Evolutionary conservation across 35 echinoderm and acorn worm species (phyloP), one percentile per base, ranked within the genome.

Genomic region (Lytechinus variegatus): DNA sequence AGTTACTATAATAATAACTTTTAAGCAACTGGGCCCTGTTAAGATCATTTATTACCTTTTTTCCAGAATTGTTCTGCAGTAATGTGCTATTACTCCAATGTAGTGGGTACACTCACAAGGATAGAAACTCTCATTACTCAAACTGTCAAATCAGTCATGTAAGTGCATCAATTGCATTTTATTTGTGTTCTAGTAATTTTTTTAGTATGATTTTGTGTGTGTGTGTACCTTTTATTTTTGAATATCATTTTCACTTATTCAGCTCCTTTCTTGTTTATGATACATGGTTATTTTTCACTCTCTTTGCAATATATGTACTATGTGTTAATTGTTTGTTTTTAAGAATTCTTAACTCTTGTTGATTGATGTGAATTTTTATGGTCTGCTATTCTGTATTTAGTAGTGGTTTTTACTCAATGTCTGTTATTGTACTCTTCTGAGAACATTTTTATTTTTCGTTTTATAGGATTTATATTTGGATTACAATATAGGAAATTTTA

Each of bases 71-170:
- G 52, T 52, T n/a, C 93, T 2, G 96, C 96, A 52, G 96, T 96
- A 19, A 52, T 96, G 92, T 96, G 86, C 54, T 96, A 94, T 87
- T 94, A 33, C 28, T 6, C 90, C 53, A 44, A 54, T 21, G 86
- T 54, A 71, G 53, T 96, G 24, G 28, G 52, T 53, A 71, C 8
- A 28, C 19, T 96, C 55, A 16, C 54, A 28, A 87, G 27, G 53
- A 96, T 96, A 86, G 52, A 96, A 54, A 87, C 29, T 10, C 93
- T 96, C 5, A 94, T 96, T 87, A 94, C 92, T 28, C 54, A 87
- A 19, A 87, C 93, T 54, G 79, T 87, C 92, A 96, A 96, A 87
- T 72, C 86, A 89, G 61, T 96, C 9, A 87, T 96, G 96, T 96
- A 94, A 96, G 96, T 94, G 54, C 66, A 79, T 79, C 66, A 79